Percentiles rank a stretch among this genome's conserved stretches.
Evolutionary conservation across 2,888 invertebrate genomes (phyloP).

Genomic region (Tenthredo amoena): DNA sequence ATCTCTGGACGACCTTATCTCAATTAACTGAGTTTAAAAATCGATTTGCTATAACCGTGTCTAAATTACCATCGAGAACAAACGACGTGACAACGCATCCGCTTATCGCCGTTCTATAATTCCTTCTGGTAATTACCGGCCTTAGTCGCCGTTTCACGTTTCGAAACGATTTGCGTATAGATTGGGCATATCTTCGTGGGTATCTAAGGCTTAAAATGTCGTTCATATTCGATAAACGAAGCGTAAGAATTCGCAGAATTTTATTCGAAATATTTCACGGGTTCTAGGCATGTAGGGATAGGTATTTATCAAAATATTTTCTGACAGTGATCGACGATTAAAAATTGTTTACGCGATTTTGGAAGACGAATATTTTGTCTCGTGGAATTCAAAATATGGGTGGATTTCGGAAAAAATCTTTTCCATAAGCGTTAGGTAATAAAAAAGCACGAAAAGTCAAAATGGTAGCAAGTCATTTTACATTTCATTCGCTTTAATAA

Average conservation of each 20-base stretch:
- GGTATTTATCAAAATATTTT: neutral
- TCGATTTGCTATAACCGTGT: neutral
- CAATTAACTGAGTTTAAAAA: neutral
- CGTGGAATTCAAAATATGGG: neutral
- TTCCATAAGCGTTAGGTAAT: neutral
- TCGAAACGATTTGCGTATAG: neutral
- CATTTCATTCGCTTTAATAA: slow-evolving; percentile 4
- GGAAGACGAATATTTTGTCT: neutral
- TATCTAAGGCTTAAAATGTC: neutral
- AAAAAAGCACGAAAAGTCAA: neutral
- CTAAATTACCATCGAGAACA: slow-evolving; percentile 1
- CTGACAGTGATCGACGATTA: neutral
- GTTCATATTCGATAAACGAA: neutral
- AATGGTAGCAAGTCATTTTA: slow-evolving; percentile 7
- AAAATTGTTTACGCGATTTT: neutral
- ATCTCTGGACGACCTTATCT: neutral
- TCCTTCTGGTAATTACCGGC: slow-evolving; percentile 8
- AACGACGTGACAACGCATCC: slow-evolving; percentile 23
- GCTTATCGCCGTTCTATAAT: slow-evolving; percentile 13
- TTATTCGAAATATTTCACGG: neutral
- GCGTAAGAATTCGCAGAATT: neutral
- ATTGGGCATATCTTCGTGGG: neutral
- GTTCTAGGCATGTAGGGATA: neutral
- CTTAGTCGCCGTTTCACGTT: neutral
- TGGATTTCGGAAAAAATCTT: neutral